A percentile compares a stretch with the other conserved stretches of the same genome.
phyloP scores from a whole-genome alignment of 1,140 invertebrate species.

The Penaeus japonicus region DNA sequence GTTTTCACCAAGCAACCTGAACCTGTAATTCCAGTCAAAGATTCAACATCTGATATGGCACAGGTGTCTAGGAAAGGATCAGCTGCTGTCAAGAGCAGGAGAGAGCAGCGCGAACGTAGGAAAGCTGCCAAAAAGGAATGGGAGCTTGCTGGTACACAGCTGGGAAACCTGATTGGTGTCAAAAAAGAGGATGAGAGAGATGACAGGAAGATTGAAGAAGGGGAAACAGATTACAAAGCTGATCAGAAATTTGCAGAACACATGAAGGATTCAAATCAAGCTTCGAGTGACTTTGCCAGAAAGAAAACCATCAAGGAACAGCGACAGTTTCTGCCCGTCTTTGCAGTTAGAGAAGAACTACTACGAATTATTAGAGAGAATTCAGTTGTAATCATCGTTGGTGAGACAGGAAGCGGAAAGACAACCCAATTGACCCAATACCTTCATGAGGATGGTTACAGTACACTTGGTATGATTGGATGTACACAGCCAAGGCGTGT shows the following conservation, averaged over 20 bases:
- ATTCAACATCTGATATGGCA: constrained; percentile 98
- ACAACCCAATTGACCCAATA: constrained; percentile 99
- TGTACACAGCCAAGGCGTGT: constrained; percentile 94
- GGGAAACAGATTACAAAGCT: constrained; percentile 78
- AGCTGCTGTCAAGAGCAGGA: constrained; percentile 83
- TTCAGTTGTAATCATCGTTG: constrained; percentile 94
- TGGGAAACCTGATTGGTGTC: constrained; percentile 98
- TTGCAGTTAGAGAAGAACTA: constrained; percentile 92
- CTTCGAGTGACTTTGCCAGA: constrained; percentile 87
- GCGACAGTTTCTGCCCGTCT: constrained; percentile 92
- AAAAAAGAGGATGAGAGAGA: constrained; percentile 79
- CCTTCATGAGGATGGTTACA: constrained; percentile 97
- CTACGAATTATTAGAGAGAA: constrained; percentile 95
- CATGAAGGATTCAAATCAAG: constrained; percentile 76
- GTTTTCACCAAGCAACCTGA: constrained; percentile 99
- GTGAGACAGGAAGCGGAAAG: constrained; percentile 99
- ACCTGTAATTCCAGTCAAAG: constrained; percentile 91
- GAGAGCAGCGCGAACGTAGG: constrained; percentile 95
- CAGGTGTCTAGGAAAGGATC: constrained; percentile 96
- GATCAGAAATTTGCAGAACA: constrained; percentile 98
- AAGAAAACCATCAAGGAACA: constrained; percentile 89
- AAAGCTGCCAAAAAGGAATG: constrained; percentile 99
- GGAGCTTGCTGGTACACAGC: constrained; percentile 95
- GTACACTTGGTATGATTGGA: constrained; percentile 90
- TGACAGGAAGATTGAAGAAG: constrained; percentile 69